These are phyloP conservation scores for Grammomys dolichurus DNA, from an alignment of 2,113 vertebrate species.

Conservation along the genomic window DNA sequence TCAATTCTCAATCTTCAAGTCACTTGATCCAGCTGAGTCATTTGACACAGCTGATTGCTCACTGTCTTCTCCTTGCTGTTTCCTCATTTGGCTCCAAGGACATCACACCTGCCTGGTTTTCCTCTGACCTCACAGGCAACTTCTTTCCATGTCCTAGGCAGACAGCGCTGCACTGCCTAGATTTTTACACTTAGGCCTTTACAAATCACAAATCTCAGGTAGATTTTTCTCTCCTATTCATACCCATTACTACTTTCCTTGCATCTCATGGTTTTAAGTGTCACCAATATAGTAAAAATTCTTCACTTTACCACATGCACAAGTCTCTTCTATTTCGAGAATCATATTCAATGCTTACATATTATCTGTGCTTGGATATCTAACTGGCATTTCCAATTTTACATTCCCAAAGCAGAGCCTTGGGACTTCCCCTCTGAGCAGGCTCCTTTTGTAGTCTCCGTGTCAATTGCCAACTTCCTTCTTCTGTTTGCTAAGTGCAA, in stretches of 20 bases:
- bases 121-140: neutral
- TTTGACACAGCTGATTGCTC: constrained; percentile 9
- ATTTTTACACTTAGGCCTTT: neutral
- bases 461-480: neutral
- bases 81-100: constrained; percentile 54
- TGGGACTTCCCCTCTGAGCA: neutral
- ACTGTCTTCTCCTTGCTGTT: constrained; percentile 39
- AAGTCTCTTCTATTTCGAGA: neutral
- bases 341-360: neutral
- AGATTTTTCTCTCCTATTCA: neutral
- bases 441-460: neutral
- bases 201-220: neutral
- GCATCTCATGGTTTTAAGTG: neutral
- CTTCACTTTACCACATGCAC: neutral
- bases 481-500: neutral
- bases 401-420: neutral
- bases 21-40: neutral
- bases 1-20: constrained; percentile 24
- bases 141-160: neutral
- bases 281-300: neutral
- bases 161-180: neutral
- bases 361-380: neutral
- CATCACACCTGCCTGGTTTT: constrained; percentile 22
- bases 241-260: neutral
- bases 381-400: neutral